Base-by-base conservation (phyloP, 1,140 invertebrate genomes). In the Polypedilum vanderplanki region DNA sequence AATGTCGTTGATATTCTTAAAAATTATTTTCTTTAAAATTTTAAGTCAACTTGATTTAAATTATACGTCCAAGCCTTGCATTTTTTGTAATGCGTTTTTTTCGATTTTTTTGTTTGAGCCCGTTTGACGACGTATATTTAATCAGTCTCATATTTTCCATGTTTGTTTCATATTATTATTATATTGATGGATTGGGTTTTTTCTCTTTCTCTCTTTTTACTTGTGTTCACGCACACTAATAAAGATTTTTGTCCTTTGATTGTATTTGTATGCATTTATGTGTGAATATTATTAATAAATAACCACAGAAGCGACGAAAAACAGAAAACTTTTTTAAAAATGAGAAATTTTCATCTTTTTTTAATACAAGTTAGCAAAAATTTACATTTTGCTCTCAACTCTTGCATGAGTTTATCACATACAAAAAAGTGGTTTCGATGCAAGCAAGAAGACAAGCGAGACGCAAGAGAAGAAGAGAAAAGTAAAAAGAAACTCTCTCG, bases 151-250 rank as follows among this genome's bases (percentile, higher is more conserved):
- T 57, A n/a, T 57, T 57, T 57, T 57, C n/a, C 46, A 57, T 57
- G n/a, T 57, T 57, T 57, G n/a, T 57, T 57, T 57, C n/a, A 57
- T 57, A 57, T 57, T n/a, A n/a, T 57, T n/a, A 57, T n/a, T n/a
- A 15, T 57, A 15, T 57, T 57, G 46, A 57, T 57, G 15, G 46
- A n/a, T 33, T 33, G 1, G 1, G 24, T 33, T 33, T 33, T 33
- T 33, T 33, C 24, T 33, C 24, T 33, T 33, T 33, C 24, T 33
- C 24, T 33, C 24, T 33, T 5, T 33, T 33, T 33, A 33, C 24
- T 33, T 33, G 24, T 33, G 5, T 33, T 33, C 5, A 33, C 24
- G 24, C 5, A 33, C 24, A 33, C 24, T 33, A 33, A 33, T 33
- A 33, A 33, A 33, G 24, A n/a, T 57, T n/a, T 57, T n/a, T 57